These are phyloP conservation scores for Aeoliscus strigatus DNA, from an alignment of 2,797 vertebrate species.

Conservation along the genomic window DNA sequence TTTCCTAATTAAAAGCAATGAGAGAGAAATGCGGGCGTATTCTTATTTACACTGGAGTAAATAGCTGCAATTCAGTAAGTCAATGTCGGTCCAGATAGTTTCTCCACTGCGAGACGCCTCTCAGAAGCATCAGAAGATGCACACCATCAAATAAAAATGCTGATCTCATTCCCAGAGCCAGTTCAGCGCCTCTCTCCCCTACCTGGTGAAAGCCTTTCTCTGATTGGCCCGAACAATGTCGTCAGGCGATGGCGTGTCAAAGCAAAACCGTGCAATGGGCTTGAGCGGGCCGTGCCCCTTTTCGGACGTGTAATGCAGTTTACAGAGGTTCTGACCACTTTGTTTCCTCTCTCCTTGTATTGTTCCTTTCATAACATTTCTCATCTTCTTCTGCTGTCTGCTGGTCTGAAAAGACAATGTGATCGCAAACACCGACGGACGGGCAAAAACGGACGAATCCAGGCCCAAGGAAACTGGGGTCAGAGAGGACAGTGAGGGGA, in stretches of 20 bases:
- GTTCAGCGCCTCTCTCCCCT: slow-evolving; percentile 35
- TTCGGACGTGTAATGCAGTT: slow-evolving; percentile 72
- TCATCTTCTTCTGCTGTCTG: slow-evolving; percentile 63
- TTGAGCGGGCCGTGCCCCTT: slow-evolving; percentile 62
- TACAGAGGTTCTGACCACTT: slow-evolving; percentile 67
- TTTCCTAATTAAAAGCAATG: slow-evolving; percentile 6
- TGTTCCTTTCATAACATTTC: slow-evolving; percentile 39
- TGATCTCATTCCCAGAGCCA: slow-evolving; percentile 4
- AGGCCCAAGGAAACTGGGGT: slow-evolving; percentile 16
- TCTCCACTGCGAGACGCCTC: too few species aligned
- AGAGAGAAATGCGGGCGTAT: not conserved
- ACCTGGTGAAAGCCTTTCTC: slow-evolving; percentile 86
- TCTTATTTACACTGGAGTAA: not conserved
- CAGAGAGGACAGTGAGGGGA: slow-evolving; percentile 46
- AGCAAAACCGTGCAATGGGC: slow-evolving; percentile 83
- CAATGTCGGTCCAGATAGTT: slow-evolving; percentile 29
- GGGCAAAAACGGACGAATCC: slow-evolving; percentile 72
- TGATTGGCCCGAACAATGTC: slow-evolving; percentile 90
- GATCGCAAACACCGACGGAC: slow-evolving; percentile 89
- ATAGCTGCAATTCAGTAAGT: not conserved
- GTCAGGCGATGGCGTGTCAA: slow-evolving; percentile 93
- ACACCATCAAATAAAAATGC: too few species aligned
- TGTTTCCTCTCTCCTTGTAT: slow-evolving; percentile 21
- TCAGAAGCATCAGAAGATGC: too few species aligned
- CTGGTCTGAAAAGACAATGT: slow-evolving; percentile 79